Percentiles rank a stretch among this genome's conserved stretches.
phyloP scores from a whole-genome alignment of 2,797 vertebrate genomes.

The Ambastaia sidthimunki region DNA sequence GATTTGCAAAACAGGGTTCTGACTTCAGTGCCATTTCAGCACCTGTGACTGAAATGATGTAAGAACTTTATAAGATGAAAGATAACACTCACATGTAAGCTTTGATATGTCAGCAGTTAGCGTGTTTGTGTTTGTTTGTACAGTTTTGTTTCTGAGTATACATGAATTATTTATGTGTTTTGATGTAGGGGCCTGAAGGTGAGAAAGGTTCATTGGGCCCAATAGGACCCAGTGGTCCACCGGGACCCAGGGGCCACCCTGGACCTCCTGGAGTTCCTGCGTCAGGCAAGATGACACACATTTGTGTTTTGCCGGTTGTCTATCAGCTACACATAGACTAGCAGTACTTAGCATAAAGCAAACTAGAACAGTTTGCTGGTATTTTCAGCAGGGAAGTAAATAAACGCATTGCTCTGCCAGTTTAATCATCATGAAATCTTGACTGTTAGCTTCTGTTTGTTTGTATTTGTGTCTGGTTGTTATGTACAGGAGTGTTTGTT shows the following conservation, averaged over 20 bases:
- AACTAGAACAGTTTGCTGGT: too few species aligned
- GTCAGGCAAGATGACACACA: slow-evolving; percentile 78
- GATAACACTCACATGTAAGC: background rate
- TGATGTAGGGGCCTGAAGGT: slow-evolving; percentile 85
- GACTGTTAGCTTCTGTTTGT: slow-evolving; percentile 2
- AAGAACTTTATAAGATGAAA: background rate
- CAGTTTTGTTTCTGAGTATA: slow-evolving; percentile 1
- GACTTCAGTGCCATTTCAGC: slow-evolving; percentile 25
- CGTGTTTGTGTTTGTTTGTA: background rate
- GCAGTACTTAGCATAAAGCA: too few species aligned
- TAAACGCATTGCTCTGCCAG: background rate
- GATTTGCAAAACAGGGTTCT: background rate
- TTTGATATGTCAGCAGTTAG: background rate
- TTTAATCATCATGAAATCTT: background rate
- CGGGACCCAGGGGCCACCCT: slow-evolving; percentile 84
- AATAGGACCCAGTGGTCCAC: slow-evolving; percentile 85
- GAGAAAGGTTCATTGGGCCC: slow-evolving; percentile 78
- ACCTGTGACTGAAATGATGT: background rate
- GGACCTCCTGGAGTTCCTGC: slow-evolving; percentile 86
- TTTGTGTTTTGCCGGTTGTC: too few species aligned
- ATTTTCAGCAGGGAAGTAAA: too few species aligned
- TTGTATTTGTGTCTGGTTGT: slow-evolving; percentile 20
- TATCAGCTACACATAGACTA: background rate
- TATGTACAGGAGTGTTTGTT: slow-evolving; percentile 80
- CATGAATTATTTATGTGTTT: slow-evolving; percentile 18